A percentile compares a stretch with the other conserved stretches of the same genome.
phyloP scores from a whole-genome alignment of 2,888 invertebrate species.

The Fragum whitleyi region DNA sequence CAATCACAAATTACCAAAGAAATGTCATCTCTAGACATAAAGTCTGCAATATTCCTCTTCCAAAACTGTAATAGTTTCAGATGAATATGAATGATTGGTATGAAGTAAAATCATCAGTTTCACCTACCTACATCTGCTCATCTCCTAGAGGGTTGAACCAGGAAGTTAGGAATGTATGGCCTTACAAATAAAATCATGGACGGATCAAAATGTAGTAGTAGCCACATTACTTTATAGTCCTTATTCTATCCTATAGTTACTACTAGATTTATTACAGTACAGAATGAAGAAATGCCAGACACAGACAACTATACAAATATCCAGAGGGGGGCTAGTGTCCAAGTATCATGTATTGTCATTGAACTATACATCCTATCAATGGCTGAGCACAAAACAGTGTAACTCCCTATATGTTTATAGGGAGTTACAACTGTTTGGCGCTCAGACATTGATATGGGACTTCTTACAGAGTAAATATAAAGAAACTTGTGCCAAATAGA shows the following conservation, averaged over 20 bases:
- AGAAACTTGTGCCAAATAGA: slow-evolving; percentile 62
- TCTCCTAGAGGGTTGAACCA: slow-evolving; percentile 57
- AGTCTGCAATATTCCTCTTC: slow-evolving; percentile 6
- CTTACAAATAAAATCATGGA: slow-evolving; percentile 67
- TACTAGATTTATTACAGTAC: slow-evolving; percentile 63
- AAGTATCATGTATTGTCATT: background rate
- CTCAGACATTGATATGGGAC: slow-evolving; percentile 11
- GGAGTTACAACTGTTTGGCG: no score
- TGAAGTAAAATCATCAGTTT: slow-evolving; percentile 32
- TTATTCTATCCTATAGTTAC: slow-evolving; percentile 11
- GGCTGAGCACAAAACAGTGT: no score
- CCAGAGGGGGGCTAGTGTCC: slow-evolving; percentile 13
- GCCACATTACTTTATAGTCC: slow-evolving; percentile 14
- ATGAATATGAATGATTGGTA: background rate
- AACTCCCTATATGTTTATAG: no score
- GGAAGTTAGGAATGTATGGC: slow-evolving; percentile 65
- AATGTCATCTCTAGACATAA: no score
- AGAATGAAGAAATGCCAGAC: slow-evolving; percentile 83
- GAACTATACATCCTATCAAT: background rate
- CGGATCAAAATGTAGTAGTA: slow-evolving; percentile 53
- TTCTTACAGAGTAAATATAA: slow-evolving; percentile 13
- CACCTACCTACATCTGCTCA: slow-evolving; percentile 63
- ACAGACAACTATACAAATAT: slow-evolving; percentile 38
- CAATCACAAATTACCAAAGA: no score
- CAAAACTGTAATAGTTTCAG: background rate